Evolutionary conservation across 2,888 invertebrate genomes (phyloP).

Genomic region (Euspilapteryx auroguttella): DNA sequence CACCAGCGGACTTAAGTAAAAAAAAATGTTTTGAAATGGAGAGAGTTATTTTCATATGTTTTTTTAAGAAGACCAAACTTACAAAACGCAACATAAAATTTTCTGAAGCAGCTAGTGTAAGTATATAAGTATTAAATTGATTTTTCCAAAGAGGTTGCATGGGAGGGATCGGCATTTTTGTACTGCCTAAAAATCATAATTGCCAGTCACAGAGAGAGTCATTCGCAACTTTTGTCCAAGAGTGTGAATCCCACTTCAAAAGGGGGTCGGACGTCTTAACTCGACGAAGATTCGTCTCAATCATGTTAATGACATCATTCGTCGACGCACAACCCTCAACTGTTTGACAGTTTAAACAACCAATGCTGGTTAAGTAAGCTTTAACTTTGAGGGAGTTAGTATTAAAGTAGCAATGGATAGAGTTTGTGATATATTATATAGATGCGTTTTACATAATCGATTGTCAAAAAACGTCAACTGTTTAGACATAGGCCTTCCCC

Average conservation of each 20-base stretch:
- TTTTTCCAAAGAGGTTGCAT: no score
- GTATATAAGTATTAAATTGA: no score
- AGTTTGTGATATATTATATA: no score
- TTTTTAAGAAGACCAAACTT: no score
- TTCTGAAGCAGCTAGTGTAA: no score
- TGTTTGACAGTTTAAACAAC: background rate
- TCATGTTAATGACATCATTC: slow-evolving; percentile 51
- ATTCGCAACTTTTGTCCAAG: slow-evolving; percentile 6
- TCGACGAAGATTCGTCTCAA: slow-evolving; percentile 33
- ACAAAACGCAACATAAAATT: no score
- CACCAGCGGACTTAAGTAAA: no score
- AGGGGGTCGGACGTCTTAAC: slow-evolving; percentile 42
- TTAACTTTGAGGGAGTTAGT: background rate
- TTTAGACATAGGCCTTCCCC: background rate
- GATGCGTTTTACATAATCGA: no score
- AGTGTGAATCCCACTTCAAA: slow-evolving; percentile 23
- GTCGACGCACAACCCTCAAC: slow-evolving; percentile 32
- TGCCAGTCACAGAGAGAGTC: slow-evolving; percentile 11
- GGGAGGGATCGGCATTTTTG: background rate
- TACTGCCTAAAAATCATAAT: slow-evolving; percentile 11
- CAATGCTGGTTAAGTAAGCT: background rate
- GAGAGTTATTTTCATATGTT: no score
- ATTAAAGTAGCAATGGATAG: background rate
- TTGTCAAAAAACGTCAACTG: no score
- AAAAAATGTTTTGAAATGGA: no score